These are phyloP conservation scores for Sturnira hondurensis DNA, from an alignment of 2,113 vertebrate species.

Conservation along the genomic window DNA sequence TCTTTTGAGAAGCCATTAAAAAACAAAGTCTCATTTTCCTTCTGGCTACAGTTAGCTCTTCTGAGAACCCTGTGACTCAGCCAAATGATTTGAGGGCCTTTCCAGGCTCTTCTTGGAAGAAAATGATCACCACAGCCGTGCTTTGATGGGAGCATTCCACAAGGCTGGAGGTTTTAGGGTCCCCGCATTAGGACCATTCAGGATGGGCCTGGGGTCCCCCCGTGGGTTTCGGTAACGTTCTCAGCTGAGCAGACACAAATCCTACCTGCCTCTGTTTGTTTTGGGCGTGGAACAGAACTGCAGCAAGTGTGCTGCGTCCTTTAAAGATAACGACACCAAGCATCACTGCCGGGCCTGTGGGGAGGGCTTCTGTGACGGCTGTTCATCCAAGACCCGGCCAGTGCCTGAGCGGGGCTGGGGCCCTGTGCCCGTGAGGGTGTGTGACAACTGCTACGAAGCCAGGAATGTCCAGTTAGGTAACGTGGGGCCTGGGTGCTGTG, in stretches of 20 bases:
- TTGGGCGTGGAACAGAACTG: slow-evolving; percentile 85
- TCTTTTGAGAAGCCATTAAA: background rate
- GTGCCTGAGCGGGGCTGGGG: slow-evolving; percentile 98
- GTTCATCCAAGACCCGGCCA: slow-evolving; percentile 92
- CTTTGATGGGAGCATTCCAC: background rate
- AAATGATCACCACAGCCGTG: background rate
- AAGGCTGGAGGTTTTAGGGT: background rate
- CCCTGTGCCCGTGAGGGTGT: slow-evolving; percentile 92
- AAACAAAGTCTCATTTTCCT: background rate
- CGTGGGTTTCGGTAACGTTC: background rate
- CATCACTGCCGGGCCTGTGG: slow-evolving; percentile 98
- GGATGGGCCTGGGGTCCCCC: background rate
- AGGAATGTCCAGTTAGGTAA: slow-evolving; percentile 88
- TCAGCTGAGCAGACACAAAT: background rate
- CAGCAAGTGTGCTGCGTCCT: slow-evolving; percentile 89
- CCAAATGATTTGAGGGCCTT: background rate
- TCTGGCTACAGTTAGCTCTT: background rate
- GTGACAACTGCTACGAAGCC: slow-evolving; percentile 92
- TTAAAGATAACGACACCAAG: slow-evolving; percentile 95
- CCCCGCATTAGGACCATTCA: background rate
- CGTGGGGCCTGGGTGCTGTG: background rate
- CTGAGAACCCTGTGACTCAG: background rate
- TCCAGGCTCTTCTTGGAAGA: background rate
- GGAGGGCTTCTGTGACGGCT: slow-evolving; percentile 96
- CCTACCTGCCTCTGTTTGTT: slow-evolving; percentile 58